Percentiles rank a stretch among this genome's conserved stretches.
phyloP scores from a whole-genome alignment of 2,113 vertebrate species.

The Nothocercus julius region DNA sequence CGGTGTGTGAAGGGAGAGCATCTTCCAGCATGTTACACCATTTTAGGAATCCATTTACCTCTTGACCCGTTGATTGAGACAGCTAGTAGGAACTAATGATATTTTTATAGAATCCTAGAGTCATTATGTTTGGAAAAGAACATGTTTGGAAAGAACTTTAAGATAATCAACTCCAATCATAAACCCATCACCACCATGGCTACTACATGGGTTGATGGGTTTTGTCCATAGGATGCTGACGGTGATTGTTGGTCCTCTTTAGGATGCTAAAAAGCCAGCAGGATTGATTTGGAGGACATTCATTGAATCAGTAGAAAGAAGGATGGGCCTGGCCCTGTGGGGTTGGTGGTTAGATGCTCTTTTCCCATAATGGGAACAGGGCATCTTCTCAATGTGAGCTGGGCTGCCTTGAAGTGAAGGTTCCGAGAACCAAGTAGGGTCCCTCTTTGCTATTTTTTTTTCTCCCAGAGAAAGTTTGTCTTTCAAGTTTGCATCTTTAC shows the following conservation, averaged over 20 bases:
- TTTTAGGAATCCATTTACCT: background rate
- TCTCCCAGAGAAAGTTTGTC: background rate
- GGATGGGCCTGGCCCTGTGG: background rate
- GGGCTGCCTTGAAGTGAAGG: background rate
- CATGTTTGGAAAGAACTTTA: too few relatives aligned
- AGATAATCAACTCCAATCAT: too few relatives aligned
- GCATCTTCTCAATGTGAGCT: too few relatives aligned
- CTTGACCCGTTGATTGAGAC: background rate
- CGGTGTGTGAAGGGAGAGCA: background rate
- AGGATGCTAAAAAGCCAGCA: background rate
- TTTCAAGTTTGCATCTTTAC: background rate
- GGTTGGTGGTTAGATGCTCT: background rate
- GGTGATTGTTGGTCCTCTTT: background rate
- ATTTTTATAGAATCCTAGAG: too few relatives aligned
- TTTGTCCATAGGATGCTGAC: background rate
- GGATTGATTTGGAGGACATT: background rate
- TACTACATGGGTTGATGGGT: background rate
- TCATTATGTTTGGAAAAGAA: too few relatives aligned
- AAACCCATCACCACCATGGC: too few relatives aligned
- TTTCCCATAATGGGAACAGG: background rate
- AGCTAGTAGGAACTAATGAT: fast-evolving
- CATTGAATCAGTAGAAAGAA: background rate
- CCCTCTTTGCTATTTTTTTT: background rate
- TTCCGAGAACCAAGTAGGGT: background rate
- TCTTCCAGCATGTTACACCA: background rate